Base-by-base conservation (phyloP, 2,113 vertebrate species). In the Cathartes aura region DNA sequence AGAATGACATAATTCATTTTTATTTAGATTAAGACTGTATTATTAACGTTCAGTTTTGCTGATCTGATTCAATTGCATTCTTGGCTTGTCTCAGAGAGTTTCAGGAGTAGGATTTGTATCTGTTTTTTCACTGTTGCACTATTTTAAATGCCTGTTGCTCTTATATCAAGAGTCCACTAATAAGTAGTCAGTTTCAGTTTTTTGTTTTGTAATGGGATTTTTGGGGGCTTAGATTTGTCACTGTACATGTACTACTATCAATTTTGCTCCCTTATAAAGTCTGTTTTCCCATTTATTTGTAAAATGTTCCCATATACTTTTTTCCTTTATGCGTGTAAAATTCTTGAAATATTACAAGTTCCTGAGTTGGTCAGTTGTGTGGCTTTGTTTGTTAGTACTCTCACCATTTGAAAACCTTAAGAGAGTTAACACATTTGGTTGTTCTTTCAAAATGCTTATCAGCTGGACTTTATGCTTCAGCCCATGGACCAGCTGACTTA, bases 21-120 rank as follows among this genome's bases (percentile, higher is more conserved):
- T 94, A 90, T 97, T 95, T 91, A 88, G 86, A 76, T 88, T 89
- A 68, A 42, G 30, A 59, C 81, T 48, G 38, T n/a, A 90, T 74
- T 90, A 87, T 81, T 56, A 50, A 45, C 15, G 22, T 90, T 86
- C 58, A 71, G 3, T 91, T 88, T 83, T 72, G 74, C 45, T 87
- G 67, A 34, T 90, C 80, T 82, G 82, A 73, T 83, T 91, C 72
- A 90, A 6, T 43, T 85, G 70, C 62, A 36, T 82, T 36, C 83
- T 94, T 91, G 68, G 59, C 62, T 67, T 85, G 43, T 95, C 83
- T 94, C 43, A 12, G 59, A 62, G n/a, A 70, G 40, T 87, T 83
- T 66, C 0, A 0, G 38, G 43, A 82, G 52, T 5, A 78, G 67
- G 52, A 59, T 66, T 62, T 87, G 52, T 70, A 23, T 26, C 38